These are phyloP conservation scores for Hemichromis elongatus DNA, from an alignment of 2,113 vertebrate genomes.

Conservation along the genomic window DNA sequence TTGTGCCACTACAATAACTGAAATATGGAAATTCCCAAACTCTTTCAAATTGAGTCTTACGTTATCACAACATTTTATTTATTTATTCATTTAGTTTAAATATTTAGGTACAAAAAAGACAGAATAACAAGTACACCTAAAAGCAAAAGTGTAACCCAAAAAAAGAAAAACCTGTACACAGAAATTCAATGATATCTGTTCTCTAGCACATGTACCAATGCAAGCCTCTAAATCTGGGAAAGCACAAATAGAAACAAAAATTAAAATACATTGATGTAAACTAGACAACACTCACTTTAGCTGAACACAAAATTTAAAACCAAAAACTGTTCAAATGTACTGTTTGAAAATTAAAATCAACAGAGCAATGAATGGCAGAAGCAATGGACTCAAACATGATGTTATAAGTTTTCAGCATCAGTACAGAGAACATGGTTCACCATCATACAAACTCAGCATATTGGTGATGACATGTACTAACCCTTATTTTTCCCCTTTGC, in stretches of 20 bases:
- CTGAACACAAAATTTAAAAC: constrained; percentile 71
- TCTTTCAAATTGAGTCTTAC: constrained; percentile 53
- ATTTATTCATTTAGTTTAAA: constrained; percentile 14
- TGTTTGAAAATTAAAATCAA: constrained; percentile 54
- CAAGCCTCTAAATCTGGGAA: constrained; percentile 73
- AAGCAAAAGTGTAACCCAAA: constrained; percentile 60
- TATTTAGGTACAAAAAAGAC: constrained; percentile 63
- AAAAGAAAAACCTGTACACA: constrained; percentile 81
- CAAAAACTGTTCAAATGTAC: constrained; percentile 77
- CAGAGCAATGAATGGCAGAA: constrained; percentile 44
- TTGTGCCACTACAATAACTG: neutral
- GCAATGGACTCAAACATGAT: constrained; percentile 38
- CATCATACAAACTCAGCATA: constrained; percentile 78
- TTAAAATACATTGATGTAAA: constrained; percentile 33
- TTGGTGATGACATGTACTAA: constrained; percentile 21
- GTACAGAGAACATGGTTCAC: constrained; percentile 81
- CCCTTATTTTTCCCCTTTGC: constrained; percentile 42
- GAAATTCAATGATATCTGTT: constrained; percentile 99
- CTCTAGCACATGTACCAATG: constrained; percentile 85
- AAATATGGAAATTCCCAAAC: constrained; percentile 61
- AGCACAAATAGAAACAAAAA: constrained; percentile 34
- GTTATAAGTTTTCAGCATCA: constrained; percentile 91
- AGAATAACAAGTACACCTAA: constrained; percentile 66
- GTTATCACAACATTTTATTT: constrained; percentile 8
- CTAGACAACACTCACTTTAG: constrained; percentile 70